Base-by-base conservation (phyloP, 92 coral and sea anemone genomes). In the Palythoa grandiflora region DNA sequence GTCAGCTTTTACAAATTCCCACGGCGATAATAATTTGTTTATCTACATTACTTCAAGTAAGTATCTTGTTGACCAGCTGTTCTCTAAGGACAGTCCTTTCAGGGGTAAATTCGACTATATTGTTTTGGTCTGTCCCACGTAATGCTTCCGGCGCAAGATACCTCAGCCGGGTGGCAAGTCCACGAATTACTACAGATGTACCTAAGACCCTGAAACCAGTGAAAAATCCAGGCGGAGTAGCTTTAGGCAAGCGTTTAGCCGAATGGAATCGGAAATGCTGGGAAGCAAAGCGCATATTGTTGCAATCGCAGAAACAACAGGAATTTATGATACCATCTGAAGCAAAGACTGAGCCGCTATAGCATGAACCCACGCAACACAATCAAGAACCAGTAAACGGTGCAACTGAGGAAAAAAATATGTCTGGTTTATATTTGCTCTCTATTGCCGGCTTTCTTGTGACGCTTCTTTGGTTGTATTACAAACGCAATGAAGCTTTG, bases 341-440 rank as follows among this genome's bases (percentile, higher is more conserved):
- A 13, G 21, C 48, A 40, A 28, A 35, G 36, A 35, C 74, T 47
- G 59, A 17, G 38, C 17, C 57, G 36, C 37, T 5, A 17, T 0
- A 68, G 15, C 77, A 83, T 36, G 75, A 15, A 50, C 77, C 38
- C 13, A 40, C 38, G 16, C 11, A 10, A n/a, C 54, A 21, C 15
- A 50, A 19, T 38, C 68, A 79, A 39, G 63, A 79, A 4, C 19
- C 60, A 47, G 12, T 16, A 16, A 36, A 60, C 20, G 77, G 28
- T 28, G 28, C 28, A 28, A 28, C 28, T 28, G 28, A 73, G 28
- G 20, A 54, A 66, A 53, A 68, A 10, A 83, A 65, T 44, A 66
- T 83, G 87, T 83, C 87, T 13, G 87, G 87, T 44, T 80, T 80
- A 50, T 80, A 54, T 39, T n/a, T 80, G 37, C 86, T 80, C 15